A percentile compares a stretch with the other conserved stretches of the same genome.
Evolutionary conservation across 2,888 invertebrate genomes (phyloP).

Genomic region (Nomada fucata): DNA sequence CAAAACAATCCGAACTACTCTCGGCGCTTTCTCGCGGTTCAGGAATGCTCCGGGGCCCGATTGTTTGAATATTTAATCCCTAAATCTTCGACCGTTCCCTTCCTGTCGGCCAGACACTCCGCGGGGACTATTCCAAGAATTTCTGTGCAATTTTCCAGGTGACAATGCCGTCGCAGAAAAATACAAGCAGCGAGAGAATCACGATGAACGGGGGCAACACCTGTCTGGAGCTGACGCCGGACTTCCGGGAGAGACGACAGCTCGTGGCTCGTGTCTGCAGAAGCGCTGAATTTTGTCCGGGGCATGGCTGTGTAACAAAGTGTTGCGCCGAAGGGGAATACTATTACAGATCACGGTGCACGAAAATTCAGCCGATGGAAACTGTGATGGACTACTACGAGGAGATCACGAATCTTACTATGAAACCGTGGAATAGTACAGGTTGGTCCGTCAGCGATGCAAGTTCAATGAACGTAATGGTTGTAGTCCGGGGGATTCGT

Average conservation of each 20-base stretch:
- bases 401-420: conserved; percentile 14
- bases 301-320: conserved; percentile 80
- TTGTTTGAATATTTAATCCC: not conserved
- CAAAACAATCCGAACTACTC: conserved; percentile 32
- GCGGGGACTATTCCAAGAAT: not conserved
- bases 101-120: not conserved
- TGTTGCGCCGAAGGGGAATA: conserved; percentile 80
- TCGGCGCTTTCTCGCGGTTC: not conserved
- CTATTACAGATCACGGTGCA: conserved; percentile 7
- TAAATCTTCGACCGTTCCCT: not conserved
- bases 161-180: conserved; percentile 19
- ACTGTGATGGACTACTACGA: not conserved
- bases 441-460: conserved; percentile 16
- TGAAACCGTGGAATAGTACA: not conserved
- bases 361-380: not conserved
- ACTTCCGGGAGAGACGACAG: conserved; percentile 18
- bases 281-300: conserved; percentile 61
- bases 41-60: not conserved
- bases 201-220: conserved; percentile 63
- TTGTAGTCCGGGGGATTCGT: too few relatives aligned
- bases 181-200: conserved; percentile 23
- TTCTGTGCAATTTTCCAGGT: conserved; percentile 53
- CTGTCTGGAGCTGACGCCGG: conserved; percentile 74
- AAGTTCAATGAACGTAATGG: too few relatives aligned
- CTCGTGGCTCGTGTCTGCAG: conserved; percentile 55